Evolutionary conservation across 2,888 invertebrate genomes (phyloP), one percentile per base, ranked within the genome.

Genomic region (Amblyjoppa proteus): DNA sequence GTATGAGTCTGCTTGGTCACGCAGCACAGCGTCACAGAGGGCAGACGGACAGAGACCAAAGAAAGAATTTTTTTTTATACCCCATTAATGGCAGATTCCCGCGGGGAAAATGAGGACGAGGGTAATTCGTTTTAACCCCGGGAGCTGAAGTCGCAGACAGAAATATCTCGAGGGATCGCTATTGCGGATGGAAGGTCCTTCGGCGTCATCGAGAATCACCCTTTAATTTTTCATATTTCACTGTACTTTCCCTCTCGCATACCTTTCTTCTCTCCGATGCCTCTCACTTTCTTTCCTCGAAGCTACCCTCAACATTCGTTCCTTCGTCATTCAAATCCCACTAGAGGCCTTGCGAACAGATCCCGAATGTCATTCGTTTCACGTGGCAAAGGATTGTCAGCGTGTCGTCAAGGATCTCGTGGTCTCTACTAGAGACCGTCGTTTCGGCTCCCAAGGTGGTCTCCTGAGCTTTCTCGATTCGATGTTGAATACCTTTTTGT

Each of bases 381-480:
- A 81, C 79, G 73, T 81, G 76, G 68, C 53, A 80, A 80, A 81
- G 85, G 77, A 88, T 83, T 80, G 85, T 88, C 83, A 83, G 58
- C 76, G 74, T 61, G 66, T 77, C 76, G 51, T 69, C 68, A 45
- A 74, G 51, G 45, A 71, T 78, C 71, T 81, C 77, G 79, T 74
- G 16, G 34, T 51, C 34, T 31, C 34, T 31, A 45, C 28, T 64
- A 66, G 69, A 68, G 53, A 66, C 56, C 66, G 66, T 66, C 58
- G 13, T 68, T 56, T 45, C 34, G 20, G 49, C 61, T n/a, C 25
- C 70, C 11, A 77, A 45, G 80, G 84, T 81, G 76, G 81, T 77
- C 84, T 38, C 13, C 31, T 53, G 5, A 38, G 31, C 73, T 69
- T 81, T 49, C 53, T 45, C 61, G 73, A 77, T 77, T 77, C 76